These are phyloP conservation scores for Alsophila aescularia DNA, from an alignment of 2,888 invertebrate species.

Conservation along the genomic window DNA sequence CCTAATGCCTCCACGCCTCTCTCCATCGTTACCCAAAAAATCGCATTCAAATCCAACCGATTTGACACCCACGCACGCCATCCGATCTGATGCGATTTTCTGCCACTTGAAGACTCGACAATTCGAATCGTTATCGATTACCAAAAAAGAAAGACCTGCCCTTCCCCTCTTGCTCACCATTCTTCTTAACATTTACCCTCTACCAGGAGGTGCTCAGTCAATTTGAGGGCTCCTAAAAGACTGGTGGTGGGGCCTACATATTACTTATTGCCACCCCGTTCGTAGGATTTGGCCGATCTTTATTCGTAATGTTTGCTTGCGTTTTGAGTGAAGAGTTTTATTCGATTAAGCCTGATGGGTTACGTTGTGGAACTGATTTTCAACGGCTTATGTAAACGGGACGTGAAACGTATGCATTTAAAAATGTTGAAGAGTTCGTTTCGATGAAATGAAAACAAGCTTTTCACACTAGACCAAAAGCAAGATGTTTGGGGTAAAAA, in stretches of 20 bases:
- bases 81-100: constrained; percentile 69
- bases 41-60: constrained; percentile 26
- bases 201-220: background rate
- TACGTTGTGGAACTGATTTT: constrained; percentile 16
- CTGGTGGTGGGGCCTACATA: constrained; percentile 14
- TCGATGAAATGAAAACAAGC: too few relatives aligned
- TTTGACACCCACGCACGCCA: constrained; percentile 30
- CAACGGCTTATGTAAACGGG: constrained; percentile 6
- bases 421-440: too few relatives aligned
- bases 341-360: constrained; percentile 24
- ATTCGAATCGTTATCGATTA: constrained; percentile 53
- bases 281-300: constrained; percentile 14
- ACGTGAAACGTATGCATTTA: background rate
- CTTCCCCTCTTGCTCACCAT: constrained; percentile 1
- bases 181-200: background rate
- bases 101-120: constrained; percentile 69
- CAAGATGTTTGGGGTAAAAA: too few relatives aligned
- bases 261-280: constrained; percentile 27
- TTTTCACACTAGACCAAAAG: too few relatives aligned
- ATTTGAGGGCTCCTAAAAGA: constrained; percentile 2
- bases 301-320: constrained; percentile 20
- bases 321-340: constrained; percentile 21
- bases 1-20: background rate
- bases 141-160: constrained; percentile 37
- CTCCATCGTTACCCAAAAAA: constrained; percentile 17